Evolutionary conservation across 2,113 vertebrate genomes (phyloP).

Genomic region (Chloroceryle aenea): DNA sequence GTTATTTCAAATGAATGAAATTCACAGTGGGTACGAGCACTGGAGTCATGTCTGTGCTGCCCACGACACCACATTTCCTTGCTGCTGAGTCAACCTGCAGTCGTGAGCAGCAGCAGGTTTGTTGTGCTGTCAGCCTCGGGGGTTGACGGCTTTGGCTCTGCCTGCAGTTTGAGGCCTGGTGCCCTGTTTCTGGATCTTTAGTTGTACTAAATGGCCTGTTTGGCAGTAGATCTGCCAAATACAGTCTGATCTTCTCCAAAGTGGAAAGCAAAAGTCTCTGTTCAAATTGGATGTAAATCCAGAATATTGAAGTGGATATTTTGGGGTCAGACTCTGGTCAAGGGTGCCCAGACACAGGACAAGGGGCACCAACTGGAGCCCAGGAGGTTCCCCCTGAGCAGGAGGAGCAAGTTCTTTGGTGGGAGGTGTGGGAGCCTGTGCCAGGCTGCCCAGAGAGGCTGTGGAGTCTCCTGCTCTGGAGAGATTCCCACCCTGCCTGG

Average conservation of each 20-base stretch:
- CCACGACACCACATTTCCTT: background rate
- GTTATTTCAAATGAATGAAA: background rate
- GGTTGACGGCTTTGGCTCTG: background rate
- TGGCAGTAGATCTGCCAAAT: background rate
- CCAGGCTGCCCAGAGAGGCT: too few relatives aligned
- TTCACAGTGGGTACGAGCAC: background rate
- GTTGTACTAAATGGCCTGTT: background rate
- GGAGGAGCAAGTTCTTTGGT: too few relatives aligned
- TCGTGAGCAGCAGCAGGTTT: background rate
- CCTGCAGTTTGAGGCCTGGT: fast-evolving
- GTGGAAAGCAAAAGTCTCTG: background rate
- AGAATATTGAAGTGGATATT: background rate
- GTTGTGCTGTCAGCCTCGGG: background rate
- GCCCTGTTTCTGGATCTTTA: background rate
- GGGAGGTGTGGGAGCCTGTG: too few relatives aligned
- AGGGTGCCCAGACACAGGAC: too few relatives aligned
- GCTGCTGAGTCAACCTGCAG: background rate
- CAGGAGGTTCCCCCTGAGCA: too few relatives aligned
- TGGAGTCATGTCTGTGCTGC: background rate
- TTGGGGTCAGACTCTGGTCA: too few relatives aligned
- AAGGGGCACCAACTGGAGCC: too few relatives aligned
- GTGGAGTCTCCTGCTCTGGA: too few relatives aligned
- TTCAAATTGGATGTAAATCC: background rate
- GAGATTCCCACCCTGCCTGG: too few relatives aligned
- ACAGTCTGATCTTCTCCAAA: background rate